Conservation (phyloP, 2,888 invertebrate genomes). For the Thymelicus acteon region DNA sequence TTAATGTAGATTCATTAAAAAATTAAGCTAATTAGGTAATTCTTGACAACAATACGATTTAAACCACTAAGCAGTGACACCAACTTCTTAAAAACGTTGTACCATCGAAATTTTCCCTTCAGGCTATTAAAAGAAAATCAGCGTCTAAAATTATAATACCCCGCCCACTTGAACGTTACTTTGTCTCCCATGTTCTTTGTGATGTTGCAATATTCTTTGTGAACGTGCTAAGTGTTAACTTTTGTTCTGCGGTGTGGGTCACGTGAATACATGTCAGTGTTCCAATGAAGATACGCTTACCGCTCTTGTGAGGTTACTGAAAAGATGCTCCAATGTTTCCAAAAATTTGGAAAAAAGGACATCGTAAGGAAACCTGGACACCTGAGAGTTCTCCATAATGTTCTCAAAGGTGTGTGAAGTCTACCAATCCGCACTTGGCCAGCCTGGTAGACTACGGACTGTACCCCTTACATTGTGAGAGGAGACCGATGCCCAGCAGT, state of each 20-base stretch:
- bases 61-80: too few species aligned
- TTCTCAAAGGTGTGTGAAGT: too few species aligned
- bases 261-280: background rate
- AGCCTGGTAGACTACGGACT: too few species aligned
- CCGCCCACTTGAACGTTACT: conserved; percentile 13
- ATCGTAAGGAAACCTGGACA: too few species aligned
- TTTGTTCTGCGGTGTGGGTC: conserved; percentile 14
- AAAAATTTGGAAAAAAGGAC: too few species aligned
- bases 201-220: conserved; percentile 21
- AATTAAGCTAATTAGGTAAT: too few species aligned
- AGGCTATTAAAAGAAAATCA: background rate
- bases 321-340: background rate
- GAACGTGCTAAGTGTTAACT: conserved; percentile 6
- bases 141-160: background rate
- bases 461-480: too few species aligned
- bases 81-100: background rate
- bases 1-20: too few species aligned
- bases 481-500: too few species aligned
- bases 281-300: background rate
- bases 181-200: conserved; percentile 22
- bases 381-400: too few species aligned
- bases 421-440: too few species aligned
- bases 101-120: background rate
- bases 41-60: too few species aligned
- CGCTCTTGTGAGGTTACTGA: background rate